Evolutionary conservation across 2,113 vertebrate genomes (phyloP).

Genomic region (Hiodon alosoides): DNA sequence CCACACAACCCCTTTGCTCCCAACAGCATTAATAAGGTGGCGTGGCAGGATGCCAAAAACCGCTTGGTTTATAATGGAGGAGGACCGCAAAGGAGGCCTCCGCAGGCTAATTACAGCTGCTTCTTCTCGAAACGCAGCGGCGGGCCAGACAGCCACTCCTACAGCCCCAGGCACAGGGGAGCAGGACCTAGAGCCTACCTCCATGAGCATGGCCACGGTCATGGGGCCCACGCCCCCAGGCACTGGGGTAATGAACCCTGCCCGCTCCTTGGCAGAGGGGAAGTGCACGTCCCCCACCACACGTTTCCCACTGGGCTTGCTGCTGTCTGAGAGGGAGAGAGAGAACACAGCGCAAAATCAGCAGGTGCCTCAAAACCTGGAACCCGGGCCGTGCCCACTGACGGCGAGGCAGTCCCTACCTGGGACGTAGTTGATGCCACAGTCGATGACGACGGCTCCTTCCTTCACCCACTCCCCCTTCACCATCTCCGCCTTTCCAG

Average conservation of each 20-base stretch:
- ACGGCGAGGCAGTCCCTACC: conserved; percentile 54
- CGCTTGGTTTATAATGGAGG: background rate
- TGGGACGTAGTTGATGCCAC: conserved; percentile 89
- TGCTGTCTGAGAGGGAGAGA: conserved; percentile 67
- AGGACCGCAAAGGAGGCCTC: background rate
- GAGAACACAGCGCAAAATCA: background rate
- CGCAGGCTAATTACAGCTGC: background rate
- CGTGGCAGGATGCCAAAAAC: background rate
- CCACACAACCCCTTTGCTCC: background rate
- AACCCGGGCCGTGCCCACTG: background rate
- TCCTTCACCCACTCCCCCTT: conserved; percentile 96
- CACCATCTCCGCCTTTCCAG: conserved; percentile 90
- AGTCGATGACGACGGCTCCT: conserved; percentile 92
- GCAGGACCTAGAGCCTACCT: conserved; percentile 55
- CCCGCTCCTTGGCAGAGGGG: conserved; percentile 75
- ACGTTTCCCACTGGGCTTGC: conserved; percentile 76
- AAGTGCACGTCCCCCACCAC: conserved; percentile 89
- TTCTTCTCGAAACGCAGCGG: background rate
- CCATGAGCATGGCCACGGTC: conserved; percentile 98
- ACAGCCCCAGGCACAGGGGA: background rate
- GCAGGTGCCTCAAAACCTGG: conserved; percentile 22
- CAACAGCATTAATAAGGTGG: background rate
- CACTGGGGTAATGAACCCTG: conserved; percentile 89
- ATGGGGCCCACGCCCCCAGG: conserved; percentile 96
- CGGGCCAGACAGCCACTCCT: too few species aligned